Evolutionary conservation across 1,140 invertebrate species (phyloP).

Genomic region (Drosophila parabipectinata): DNA sequence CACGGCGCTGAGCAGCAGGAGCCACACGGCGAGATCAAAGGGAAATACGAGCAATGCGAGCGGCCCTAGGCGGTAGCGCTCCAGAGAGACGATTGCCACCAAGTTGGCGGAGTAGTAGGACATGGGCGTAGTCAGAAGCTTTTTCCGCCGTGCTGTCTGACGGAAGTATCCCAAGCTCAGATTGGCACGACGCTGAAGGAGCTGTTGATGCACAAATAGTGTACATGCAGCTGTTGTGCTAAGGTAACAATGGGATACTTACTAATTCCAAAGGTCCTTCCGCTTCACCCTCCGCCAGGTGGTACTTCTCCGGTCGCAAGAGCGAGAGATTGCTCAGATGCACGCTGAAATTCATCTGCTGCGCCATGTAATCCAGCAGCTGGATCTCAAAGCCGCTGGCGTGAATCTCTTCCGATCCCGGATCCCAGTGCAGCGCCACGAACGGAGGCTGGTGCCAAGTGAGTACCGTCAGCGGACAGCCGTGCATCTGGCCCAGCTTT

Average conservation of each 20-base stretch:
- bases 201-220: conserved; percentile 5
- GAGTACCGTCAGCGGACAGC: conserved; percentile 52
- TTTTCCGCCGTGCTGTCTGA: conserved; percentile 26
- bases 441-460: conserved; percentile 70
- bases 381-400: conserved; percentile 60
- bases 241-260: not conserved
- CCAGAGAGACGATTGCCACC: conserved; percentile 49
- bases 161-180: conserved; percentile 67
- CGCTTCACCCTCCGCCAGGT: conserved; percentile 28
- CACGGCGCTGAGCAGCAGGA: conserved; percentile 29
- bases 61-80: conserved; percentile 43
- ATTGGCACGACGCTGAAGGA: conserved; percentile 36
- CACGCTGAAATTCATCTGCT: conserved; percentile 54
- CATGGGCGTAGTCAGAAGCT: conserved; percentile 47
- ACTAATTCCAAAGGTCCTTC: conserved; percentile 53
- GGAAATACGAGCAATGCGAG: conserved; percentile 53
- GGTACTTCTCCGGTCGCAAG: conserved; percentile 24
- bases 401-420: not conserved
- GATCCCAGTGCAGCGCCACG: conserved; percentile 32
- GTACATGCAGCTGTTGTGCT: too few species aligned
- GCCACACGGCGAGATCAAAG: conserved; percentile 49
- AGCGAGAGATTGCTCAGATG: conserved; percentile 29
- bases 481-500: conserved; percentile 62
- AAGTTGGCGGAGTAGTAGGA: conserved; percentile 61
- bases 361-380: conserved; percentile 53